Percentiles rank a stretch among this genome's conserved stretches.
These are phyloP conservation scores for Cosmia trapezina DNA, from an alignment of 2,888 invertebrate species.

Conservation along the genomic window DNA sequence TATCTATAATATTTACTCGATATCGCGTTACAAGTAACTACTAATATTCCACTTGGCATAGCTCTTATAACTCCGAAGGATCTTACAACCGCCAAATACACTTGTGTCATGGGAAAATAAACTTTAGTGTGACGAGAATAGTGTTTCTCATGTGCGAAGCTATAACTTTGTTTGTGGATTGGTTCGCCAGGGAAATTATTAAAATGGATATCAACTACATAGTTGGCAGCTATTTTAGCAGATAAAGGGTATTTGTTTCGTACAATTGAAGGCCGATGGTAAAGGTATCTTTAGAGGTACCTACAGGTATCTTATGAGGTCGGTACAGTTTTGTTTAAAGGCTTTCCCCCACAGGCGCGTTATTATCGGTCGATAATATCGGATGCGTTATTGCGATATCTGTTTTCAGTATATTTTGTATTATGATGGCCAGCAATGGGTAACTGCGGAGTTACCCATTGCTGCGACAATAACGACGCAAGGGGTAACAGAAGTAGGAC, in stretches of 20 bases:
- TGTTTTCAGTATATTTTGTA: too few species aligned
- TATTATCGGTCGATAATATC: too few species aligned
- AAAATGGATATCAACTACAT: constrained; percentile 73
- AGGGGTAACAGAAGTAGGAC: too few species aligned
- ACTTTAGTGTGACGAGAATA: not conserved
- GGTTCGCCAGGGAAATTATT: constrained; percentile 79
- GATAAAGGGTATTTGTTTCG: constrained; percentile 77
- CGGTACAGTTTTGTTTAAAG: constrained; percentile 13
- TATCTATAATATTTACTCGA: constrained; percentile 64
- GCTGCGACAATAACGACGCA: too few species aligned
- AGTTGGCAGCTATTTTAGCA: constrained; percentile 79
- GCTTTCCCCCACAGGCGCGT: too few species aligned
- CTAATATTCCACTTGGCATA: constrained; percentile 72
- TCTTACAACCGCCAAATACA: constrained; percentile 23
- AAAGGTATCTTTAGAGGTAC: constrained; percentile 18
- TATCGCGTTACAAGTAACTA: constrained; percentile 74
- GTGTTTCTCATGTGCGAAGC: constrained; percentile 3
- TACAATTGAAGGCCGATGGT: constrained; percentile 67
- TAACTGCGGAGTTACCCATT: too few species aligned
- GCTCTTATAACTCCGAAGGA: constrained; percentile 65
- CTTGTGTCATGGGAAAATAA: constrained; percentile 13
- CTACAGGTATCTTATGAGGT: constrained; percentile 24
- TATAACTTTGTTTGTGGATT: constrained; percentile 53
- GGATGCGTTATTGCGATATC: too few species aligned
- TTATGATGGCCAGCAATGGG: too few species aligned